These are phyloP conservation scores for Zoroaster sp. DNA, from an alignment of 53 echinoderm and acorn worm genomes.

Conservation along the genomic window DNA sequence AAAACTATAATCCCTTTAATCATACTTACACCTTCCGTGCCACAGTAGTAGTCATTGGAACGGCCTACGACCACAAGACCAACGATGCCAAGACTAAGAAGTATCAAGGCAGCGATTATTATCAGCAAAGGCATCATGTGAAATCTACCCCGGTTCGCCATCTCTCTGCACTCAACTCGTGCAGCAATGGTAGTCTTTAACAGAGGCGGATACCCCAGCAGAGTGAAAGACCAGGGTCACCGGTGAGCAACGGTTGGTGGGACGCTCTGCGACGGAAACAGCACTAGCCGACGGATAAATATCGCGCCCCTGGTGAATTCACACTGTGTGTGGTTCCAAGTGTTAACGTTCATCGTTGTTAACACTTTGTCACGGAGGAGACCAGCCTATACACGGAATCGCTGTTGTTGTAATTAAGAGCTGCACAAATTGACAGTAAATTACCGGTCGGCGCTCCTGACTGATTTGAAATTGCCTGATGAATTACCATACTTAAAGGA, in stretches of 20 bases:
- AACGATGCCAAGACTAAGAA: slow-evolving; percentile 1
- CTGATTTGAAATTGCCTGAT: too few relatives aligned
- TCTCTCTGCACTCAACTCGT: background rate
- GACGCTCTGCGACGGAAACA: too few relatives aligned
- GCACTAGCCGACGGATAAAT: background rate
- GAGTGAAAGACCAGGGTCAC: too few relatives aligned
- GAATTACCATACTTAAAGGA: too few relatives aligned
- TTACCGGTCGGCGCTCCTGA: background rate
- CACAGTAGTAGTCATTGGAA: slow-evolving; percentile 41
- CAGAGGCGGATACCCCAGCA: too few relatives aligned
- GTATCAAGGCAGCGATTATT: background rate
- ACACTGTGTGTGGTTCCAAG: background rate
- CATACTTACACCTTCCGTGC: slow-evolving; percentile 28
- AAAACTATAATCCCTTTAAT: too few relatives aligned
- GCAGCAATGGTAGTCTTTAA: too few relatives aligned
- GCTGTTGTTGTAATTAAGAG: background rate
- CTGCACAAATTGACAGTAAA: background rate
- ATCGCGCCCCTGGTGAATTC: background rate
- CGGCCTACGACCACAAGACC: slow-evolving; percentile 20
- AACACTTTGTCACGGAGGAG: background rate
- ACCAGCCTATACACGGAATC: background rate
- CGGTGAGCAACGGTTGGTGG: too few relatives aligned
- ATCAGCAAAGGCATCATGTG: background rate
- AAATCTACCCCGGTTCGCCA: background rate
- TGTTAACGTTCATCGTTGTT: background rate